phyloP scores from a whole-genome alignment of 2,888 invertebrate genomes.

The Melolontha melolontha region DNA sequence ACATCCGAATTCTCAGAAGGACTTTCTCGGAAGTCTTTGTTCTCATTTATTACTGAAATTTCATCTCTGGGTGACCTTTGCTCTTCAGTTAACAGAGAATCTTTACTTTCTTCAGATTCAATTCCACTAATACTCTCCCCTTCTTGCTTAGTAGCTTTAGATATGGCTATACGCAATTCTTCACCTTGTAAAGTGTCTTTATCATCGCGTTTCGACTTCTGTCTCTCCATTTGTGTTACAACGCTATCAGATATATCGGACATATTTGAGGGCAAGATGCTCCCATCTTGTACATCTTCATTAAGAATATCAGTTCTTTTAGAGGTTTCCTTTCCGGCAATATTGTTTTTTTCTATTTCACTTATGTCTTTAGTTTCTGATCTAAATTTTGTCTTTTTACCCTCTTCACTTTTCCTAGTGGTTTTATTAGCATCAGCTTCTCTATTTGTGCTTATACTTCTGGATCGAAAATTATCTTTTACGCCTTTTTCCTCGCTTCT shows the following conservation, averaged over 20 bases:
- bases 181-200: slow-evolving; percentile 23
- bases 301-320: no score
- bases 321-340: no score
- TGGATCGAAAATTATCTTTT: slow-evolving; percentile 1
- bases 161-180: background rate
- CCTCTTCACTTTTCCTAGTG: slow-evolving; percentile 32
- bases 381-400: no score
- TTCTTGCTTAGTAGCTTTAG: background rate
- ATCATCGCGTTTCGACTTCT: slow-evolving; percentile 24
- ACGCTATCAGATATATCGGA: slow-evolving; percentile 20
- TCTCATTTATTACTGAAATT: slow-evolving; percentile 4
- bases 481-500: slow-evolving; percentile 11
- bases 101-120: background rate
- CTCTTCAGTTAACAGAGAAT: background rate
- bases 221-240: slow-evolving; percentile 30
- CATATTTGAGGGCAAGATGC: background rate
- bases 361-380: no score
- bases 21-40: slow-evolving; percentile 29
- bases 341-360: no score
- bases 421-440: slow-evolving; percentile 18
- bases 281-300: background rate
- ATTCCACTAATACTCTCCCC: background rate
- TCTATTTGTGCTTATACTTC: slow-evolving; percentile 13
- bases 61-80: slow-evolving; percentile 26
- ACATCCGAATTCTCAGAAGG: slow-evolving; percentile 6